These are phyloP conservation scores for Jordanella pulchra DNA, from an alignment of 2,797 vertebrate genomes.

Conservation along the genomic window DNA sequence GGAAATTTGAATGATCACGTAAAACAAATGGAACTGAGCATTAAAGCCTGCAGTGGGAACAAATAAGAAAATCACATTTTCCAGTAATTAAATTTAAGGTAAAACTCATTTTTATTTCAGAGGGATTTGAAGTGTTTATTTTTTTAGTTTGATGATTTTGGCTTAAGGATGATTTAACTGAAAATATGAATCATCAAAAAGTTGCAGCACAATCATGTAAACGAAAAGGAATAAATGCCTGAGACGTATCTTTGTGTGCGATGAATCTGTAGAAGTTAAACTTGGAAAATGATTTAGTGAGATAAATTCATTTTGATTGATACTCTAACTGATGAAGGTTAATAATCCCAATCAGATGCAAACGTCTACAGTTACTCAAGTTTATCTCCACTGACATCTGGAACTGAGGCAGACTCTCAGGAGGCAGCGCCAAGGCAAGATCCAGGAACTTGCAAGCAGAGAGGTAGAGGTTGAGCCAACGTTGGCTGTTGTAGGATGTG, in stretches of 20 bases:
- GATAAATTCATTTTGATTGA: not conserved
- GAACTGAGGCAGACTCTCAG: conserved; percentile 97
- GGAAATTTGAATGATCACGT: not conserved
- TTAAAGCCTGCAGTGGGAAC: too few species aligned
- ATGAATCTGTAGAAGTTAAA: not conserved
- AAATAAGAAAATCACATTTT: not conserved
- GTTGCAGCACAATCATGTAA: too few species aligned
- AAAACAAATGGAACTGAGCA: too few species aligned
- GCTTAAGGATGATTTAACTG: too few species aligned
- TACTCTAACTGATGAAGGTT: not conserved
- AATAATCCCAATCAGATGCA: not conserved
- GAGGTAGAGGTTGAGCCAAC: conserved; percentile 97
- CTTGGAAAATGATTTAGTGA: not conserved
- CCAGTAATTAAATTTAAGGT: not conserved
- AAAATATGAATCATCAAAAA: too few species aligned
- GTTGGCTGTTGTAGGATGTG: conserved; percentile 98
- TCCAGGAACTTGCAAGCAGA: conserved; percentile 99
- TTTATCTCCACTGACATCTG: conserved; percentile 90
- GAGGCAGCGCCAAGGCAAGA: conserved; percentile 93
- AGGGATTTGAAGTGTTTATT: not conserved
- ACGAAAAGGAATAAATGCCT: not conserved
- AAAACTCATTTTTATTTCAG: too few species aligned
- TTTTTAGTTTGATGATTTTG: not conserved
- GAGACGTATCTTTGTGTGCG: not conserved
- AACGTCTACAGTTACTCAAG: not conserved